phyloP scores from a whole-genome alignment of 2,888 invertebrate genomes.

The Alviniconcha strummeri region DNA sequence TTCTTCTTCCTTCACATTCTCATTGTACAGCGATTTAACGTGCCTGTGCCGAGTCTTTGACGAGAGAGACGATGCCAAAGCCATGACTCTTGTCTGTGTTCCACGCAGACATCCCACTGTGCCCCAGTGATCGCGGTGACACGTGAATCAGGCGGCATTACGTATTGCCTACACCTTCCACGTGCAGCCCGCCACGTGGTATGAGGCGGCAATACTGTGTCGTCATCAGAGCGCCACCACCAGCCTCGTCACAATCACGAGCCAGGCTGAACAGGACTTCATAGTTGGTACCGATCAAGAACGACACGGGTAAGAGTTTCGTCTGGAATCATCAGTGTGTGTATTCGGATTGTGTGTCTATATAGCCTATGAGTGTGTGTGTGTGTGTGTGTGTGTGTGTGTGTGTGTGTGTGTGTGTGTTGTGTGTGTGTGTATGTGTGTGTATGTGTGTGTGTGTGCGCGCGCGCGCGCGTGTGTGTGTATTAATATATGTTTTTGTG shows the following conservation, averaged over 20 bases:
- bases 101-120: conserved; percentile 45
- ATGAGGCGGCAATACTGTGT: conserved; percentile 48
- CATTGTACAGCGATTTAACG: too few species aligned
- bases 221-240: conserved; percentile 46
- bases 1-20: too few species aligned
- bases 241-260: conserved; percentile 48
- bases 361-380: neutral
- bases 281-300: conserved; percentile 48
- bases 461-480: too few species aligned
- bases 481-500: too few species aligned
- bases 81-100: neutral
- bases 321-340: too few species aligned
- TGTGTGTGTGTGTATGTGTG: neutral
- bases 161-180: conserved; percentile 58
- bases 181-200: conserved; percentile 48
- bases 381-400: neutral
- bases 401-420: neutral
- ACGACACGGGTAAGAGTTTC: conserved; percentile 43
- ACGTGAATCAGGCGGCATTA: conserved; percentile 18
- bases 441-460: too few species aligned
- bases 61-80: neutral
- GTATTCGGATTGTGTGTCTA: too few species aligned
- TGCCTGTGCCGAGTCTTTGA: too few species aligned
- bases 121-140: conserved; percentile 37
- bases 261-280: conserved; percentile 48